These are phyloP conservation scores for Strigamia transsilvanica DNA, from an alignment of 2,888 invertebrate species.

Conservation along the genomic window DNA sequence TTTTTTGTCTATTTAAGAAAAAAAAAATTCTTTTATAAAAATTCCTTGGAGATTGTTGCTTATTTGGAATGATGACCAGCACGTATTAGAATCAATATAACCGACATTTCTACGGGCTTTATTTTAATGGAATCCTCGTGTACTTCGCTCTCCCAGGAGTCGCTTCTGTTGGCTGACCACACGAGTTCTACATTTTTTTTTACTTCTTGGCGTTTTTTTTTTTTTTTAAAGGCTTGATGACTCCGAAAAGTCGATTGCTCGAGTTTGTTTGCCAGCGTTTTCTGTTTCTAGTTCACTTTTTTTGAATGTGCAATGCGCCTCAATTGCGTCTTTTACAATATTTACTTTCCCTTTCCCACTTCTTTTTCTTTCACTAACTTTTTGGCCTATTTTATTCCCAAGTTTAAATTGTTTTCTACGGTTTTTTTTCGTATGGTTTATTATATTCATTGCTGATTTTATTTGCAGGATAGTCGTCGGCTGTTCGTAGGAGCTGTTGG, in stretches of 20 bases:
- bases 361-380: too few relatives aligned
- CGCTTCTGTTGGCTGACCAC: conserved; percentile 6
- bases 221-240: not conserved
- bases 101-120: not conserved
- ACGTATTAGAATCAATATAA: not conserved
- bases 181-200: not conserved
- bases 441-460: conserved; percentile 55
- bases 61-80: conserved; percentile 1
- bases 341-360: not conserved
- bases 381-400: not conserved
- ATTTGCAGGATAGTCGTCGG: conserved; percentile 80
- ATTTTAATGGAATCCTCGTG: conserved; percentile 9
- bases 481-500: conserved; percentile 94
- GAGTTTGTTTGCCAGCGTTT: not conserved
- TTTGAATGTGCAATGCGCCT: conserved; percentile 2
- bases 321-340: not conserved
- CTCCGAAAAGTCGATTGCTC: not conserved
- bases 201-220: not conserved
- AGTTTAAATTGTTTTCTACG: not conserved
- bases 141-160: not conserved
- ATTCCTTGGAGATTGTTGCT: not conserved
- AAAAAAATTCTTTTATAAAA: too few relatives aligned
- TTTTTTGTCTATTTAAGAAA: not conserved
- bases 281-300: not conserved
- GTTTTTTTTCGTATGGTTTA: not conserved